phyloP scores from a whole-genome alignment of 1,140 invertebrate species.

The Pseudomyrmex dendroicus region DNA sequence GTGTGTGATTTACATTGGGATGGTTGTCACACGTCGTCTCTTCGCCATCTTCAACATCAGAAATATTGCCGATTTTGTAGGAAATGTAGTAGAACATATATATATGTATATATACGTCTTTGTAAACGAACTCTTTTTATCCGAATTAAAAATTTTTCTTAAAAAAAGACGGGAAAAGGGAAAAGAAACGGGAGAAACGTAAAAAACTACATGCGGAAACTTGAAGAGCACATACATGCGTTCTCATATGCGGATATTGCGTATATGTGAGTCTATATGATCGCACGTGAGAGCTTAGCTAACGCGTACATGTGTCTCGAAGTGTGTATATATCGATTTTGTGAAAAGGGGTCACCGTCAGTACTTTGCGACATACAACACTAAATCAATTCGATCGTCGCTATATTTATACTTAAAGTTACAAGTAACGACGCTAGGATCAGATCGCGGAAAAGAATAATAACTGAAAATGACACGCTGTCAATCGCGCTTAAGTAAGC shows the following conservation, averaged over 20 bases:
- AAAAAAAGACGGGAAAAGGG: no score
- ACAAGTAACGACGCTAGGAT: conserved; percentile 14
- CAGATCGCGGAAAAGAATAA: background rate
- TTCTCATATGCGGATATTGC: background rate
- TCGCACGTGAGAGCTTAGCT: conserved; percentile 16
- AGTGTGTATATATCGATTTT: conserved; percentile 68
- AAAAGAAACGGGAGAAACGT: no score
- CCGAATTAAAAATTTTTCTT: no score
- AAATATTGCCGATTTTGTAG: conserved; percentile 70
- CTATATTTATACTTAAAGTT: conserved; percentile 57
- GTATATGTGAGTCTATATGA: background rate
- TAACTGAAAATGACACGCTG: background rate
- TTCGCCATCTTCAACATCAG: conserved; percentile 18
- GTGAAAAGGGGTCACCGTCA: conserved; percentile 43
- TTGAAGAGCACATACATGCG: no score
- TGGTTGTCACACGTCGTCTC: conserved; percentile 29
- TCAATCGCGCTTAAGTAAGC: background rate
- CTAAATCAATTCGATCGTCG: conserved; percentile 53
- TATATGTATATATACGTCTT: no score
- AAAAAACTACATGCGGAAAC: no score
- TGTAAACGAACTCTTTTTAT: no score
- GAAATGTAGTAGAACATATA: background rate
- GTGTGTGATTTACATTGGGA: conserved; percentile 68
- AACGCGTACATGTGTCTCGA: conserved; percentile 51
- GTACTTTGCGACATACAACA: conserved; percentile 51